phyloP scores from a whole-genome alignment of 2,113 vertebrate genomes.

The Ammodytes marinus region DNA sequence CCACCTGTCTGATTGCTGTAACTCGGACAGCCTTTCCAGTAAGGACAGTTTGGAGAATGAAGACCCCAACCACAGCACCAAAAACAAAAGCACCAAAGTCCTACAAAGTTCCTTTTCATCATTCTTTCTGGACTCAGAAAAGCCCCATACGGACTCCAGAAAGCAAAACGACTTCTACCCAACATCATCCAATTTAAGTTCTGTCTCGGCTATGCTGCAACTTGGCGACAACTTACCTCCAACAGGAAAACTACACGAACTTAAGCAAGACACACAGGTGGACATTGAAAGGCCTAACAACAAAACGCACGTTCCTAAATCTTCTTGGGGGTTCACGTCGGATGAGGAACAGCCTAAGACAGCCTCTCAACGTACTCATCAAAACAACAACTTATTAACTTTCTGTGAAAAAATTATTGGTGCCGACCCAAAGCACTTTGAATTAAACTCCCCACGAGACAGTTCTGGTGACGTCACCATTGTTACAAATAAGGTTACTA shows the following conservation, averaged over 20 bases:
- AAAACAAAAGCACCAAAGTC: constrained; percentile 47
- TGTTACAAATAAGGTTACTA: constrained; percentile 63
- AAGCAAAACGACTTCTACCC: constrained; percentile 50
- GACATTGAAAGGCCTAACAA: constrained; percentile 61
- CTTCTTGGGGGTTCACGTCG: constrained; percentile 42
- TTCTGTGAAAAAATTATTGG: constrained; percentile 32
- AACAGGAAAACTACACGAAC: constrained; percentile 55
- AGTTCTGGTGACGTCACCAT: constrained; percentile 46
- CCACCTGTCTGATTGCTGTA: constrained; percentile 80
- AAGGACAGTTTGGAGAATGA: constrained; percentile 92
- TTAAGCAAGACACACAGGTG: constrained; percentile 65
- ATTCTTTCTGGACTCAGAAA: constrained; percentile 65
- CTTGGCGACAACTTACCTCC: constrained; percentile 69
- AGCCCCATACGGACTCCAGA: constrained; percentile 61
- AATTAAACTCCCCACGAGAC: constrained; percentile 43
- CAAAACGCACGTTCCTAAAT: constrained; percentile 61
- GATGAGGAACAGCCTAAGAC: constrained; percentile 29
- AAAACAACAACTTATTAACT: constrained; percentile 48
- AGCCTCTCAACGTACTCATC: constrained; percentile 20
- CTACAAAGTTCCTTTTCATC: constrained; percentile 64
- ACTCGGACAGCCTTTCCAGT: constrained; percentile 89
- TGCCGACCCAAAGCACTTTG: constrained; percentile 17
- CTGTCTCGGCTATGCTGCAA: constrained; percentile 75
- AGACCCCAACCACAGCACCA: constrained; percentile 74
- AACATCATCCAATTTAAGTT: constrained; percentile 53